Evolutionary conservation across 2,888 invertebrate species (phyloP).

Genomic region (Thymelicus acteon): DNA sequence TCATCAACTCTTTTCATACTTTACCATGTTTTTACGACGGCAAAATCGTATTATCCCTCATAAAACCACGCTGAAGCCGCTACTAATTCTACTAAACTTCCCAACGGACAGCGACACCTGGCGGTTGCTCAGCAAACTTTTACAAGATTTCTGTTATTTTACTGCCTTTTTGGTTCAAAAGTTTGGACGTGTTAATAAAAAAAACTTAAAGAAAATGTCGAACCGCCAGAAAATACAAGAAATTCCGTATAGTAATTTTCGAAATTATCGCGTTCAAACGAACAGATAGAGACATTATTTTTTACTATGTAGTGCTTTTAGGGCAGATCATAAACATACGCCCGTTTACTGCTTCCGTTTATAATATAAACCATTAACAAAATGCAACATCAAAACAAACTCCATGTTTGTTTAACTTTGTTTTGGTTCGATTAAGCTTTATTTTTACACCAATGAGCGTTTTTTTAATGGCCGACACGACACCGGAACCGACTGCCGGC

Average conservation of each 20-base stretch:
- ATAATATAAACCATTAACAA: slow-evolving; percentile 2
- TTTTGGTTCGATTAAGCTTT: neutral
- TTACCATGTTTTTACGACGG: slow-evolving; percentile 40
- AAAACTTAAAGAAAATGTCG: too few relatives aligned
- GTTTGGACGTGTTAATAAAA: neutral
- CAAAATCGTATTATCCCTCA: slow-evolving; percentile 54
- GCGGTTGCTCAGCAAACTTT: slow-evolving; percentile 59
- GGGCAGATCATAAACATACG: neutral
- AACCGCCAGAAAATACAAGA: too few relatives aligned
- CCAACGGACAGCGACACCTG: slow-evolving; percentile 61
- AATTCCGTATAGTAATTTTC: too few relatives aligned
- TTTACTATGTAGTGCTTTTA: neutral
- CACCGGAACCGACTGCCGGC: too few relatives aligned
- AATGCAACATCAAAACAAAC: neutral
- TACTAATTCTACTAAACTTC: slow-evolving; percentile 60
- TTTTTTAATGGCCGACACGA: too few relatives aligned
- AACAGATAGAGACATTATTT: too few relatives aligned
- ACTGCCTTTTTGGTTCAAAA: slow-evolving; percentile 38
- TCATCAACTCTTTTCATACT: slow-evolving; percentile 38
- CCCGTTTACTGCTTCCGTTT: neutral
- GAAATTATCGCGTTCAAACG: too few relatives aligned
- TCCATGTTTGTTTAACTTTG: neutral
- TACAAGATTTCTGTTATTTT: slow-evolving; percentile 39
- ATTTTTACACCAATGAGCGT: neutral
- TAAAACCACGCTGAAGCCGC: slow-evolving; percentile 48